These are phyloP conservation scores for Cerastis leucographa DNA, from an alignment of 2,888 invertebrate genomes.

Conservation along the genomic window DNA sequence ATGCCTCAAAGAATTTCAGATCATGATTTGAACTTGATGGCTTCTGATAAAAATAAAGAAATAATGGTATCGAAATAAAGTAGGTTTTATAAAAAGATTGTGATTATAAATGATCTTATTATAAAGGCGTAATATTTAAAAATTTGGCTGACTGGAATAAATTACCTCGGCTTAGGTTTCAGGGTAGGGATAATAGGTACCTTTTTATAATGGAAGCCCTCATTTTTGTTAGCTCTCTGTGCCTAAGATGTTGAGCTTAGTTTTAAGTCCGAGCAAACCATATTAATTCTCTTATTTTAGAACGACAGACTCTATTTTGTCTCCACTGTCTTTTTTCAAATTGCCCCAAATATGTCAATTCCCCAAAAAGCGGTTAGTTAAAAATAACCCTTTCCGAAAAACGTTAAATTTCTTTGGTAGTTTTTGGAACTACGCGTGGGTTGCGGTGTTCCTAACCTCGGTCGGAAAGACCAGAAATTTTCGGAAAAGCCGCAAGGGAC, in stretches of 20 bases:
- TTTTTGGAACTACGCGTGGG: conserved; percentile 26
- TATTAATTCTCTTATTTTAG: neutral
- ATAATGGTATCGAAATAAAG: neutral
- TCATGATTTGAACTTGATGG: neutral
- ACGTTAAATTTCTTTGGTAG: conserved; percentile 21
- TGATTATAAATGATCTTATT: conserved; percentile 40
- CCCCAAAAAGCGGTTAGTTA: neutral
- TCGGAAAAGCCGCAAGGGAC: conserved; percentile 53
- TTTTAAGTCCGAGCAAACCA: neutral
- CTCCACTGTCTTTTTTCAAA: neutral
- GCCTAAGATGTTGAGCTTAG: neutral
- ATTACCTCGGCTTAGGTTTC: conserved; percentile 19
- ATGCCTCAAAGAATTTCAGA: neutral
- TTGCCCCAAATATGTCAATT: neutral
- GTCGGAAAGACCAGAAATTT: conserved; percentile 32
- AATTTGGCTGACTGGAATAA: conserved; percentile 38
- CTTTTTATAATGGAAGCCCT: neutral
- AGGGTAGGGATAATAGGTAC: neutral
- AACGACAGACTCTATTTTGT: neutral
- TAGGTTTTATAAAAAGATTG: conserved; percentile 7
- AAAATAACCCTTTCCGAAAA: neutral
- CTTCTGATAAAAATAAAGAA: neutral
- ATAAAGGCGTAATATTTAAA: conserved; percentile 14
- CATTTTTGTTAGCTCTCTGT: conserved; percentile 12
- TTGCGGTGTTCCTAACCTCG: conserved; percentile 32